Evolutionary conservation across 2,888 invertebrate genomes (phyloP).

Genomic region (Dasypolia templi): DNA sequence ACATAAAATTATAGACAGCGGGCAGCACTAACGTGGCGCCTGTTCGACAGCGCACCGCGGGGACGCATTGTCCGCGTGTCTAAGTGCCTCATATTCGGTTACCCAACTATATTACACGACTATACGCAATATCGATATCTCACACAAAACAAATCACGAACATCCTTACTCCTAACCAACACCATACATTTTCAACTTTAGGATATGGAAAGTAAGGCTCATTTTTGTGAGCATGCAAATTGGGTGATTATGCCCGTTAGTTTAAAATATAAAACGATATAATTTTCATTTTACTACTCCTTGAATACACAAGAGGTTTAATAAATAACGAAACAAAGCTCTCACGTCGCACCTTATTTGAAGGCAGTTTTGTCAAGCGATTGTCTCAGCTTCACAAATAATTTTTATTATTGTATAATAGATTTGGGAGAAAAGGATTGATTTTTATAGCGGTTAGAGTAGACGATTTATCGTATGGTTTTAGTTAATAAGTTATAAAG

Average conservation of each 20-base stretch:
- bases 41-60: constrained; percentile 83
- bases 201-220: constrained; percentile 25
- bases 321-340: constrained; percentile 88
- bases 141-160: constrained; percentile 58
- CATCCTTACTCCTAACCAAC: constrained; percentile 70
- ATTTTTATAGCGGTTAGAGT: constrained; percentile 73
- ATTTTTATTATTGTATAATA: constrained; percentile 67
- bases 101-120: constrained; percentile 85
- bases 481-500: constrained; percentile 75
- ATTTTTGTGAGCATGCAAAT: constrained; percentile 51
- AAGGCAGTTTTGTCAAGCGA: constrained; percentile 83
- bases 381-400: constrained; percentile 73
- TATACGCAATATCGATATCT: constrained; percentile 85
- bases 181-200: constrained; percentile 63
- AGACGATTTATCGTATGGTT: constrained; percentile 72
- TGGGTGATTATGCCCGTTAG: constrained; percentile 62
- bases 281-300: constrained; percentile 88
- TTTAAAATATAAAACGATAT: constrained; percentile 75
- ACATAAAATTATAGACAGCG: constrained; percentile 55
- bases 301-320: constrained; percentile 83
- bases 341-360: constrained; percentile 87
- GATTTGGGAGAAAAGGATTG: constrained; percentile 67
- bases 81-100: constrained; percentile 90
- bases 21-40: constrained; percentile 84
- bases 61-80: constrained; percentile 85